Evolutionary conservation across 2,797 vertebrate species (phyloP).

Genomic region (Xiphophorus birchmanni): DNA sequence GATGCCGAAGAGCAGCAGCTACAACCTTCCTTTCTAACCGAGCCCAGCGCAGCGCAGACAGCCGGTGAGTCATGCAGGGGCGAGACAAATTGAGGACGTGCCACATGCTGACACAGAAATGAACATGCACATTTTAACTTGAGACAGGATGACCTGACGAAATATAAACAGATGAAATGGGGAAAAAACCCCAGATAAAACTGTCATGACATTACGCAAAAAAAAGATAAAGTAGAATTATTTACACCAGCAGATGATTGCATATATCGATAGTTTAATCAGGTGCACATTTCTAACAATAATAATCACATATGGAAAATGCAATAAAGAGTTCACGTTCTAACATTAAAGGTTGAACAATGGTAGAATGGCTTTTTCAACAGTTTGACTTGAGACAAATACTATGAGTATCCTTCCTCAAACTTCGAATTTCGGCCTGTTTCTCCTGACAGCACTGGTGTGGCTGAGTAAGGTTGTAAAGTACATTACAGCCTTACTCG

Average conservation of each 20-base stretch:
- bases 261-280: neutral
- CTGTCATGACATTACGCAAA: neutral
- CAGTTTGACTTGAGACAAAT: neutral
- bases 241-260: neutral
- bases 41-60: constrained; percentile 58
- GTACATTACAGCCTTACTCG: neutral
- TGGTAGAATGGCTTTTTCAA: no score
- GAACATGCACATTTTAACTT: constrained; percentile 22
- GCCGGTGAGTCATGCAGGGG: constrained; percentile 77
- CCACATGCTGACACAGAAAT: constrained; percentile 41
- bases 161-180: neutral
- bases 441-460: neutral
- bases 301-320: neutral
- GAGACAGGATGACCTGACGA: constrained; percentile 21
- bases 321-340: neutral
- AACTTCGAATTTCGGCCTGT: neutral
- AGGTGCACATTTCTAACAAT: neutral
- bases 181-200: neutral
- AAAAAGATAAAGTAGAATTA: neutral
- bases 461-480: neutral
- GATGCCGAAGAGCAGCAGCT: constrained; percentile 55
- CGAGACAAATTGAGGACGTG: constrained; percentile 58
- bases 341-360: neutral
- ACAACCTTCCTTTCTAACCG: constrained; percentile 58
- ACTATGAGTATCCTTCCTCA: neutral